Percentiles rank a stretch among this genome's conserved stretches.
Conservation (phyloP, 2,113 vertebrate genomes). For the Saccopteryx bilineata region DNA sequence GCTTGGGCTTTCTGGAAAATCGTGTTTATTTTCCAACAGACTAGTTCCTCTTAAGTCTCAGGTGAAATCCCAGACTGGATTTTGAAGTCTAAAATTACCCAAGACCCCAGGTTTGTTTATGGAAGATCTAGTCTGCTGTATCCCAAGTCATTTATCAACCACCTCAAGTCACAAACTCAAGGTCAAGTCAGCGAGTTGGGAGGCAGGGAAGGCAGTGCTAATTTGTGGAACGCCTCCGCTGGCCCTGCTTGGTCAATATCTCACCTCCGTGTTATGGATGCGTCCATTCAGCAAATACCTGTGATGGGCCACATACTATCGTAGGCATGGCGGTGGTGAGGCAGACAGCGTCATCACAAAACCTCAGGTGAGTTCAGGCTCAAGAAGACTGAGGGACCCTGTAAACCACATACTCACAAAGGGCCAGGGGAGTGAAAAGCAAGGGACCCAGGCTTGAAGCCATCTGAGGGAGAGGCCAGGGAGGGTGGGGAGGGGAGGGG, state of each 20-base stretch:
- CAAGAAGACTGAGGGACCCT: rapidly evolving
- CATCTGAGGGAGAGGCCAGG: rapidly evolving
- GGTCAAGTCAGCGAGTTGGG: rapidly evolving
- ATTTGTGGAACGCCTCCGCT: rapidly evolving
- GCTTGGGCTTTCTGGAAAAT: not conserved
- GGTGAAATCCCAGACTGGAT: not conserved
- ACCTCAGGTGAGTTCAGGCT: rapidly evolving
- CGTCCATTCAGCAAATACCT: rapidly evolving
- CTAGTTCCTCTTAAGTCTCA: not conserved
- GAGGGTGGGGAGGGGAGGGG: rapidly evolving
- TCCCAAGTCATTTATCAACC: not conserved
- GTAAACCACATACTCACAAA: rapidly evolving
- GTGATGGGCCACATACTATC: rapidly evolving
- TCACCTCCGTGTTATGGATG: rapidly evolving
- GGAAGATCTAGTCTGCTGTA: rapidly evolving
- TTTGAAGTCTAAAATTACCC: not conserved
- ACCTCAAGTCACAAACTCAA: too few relatives aligned
- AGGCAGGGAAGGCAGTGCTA: rapidly evolving
- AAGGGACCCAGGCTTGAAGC: too few relatives aligned
- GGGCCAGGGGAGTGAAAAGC: not conserved
- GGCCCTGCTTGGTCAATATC: rapidly evolving
- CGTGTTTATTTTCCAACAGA: not conserved
- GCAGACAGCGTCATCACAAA: not conserved
- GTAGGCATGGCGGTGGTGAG: rapidly evolving
- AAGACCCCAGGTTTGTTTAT: not conserved